These are phyloP conservation scores for Uropsilus gracilis DNA, from an alignment of 2,113 vertebrate species.

Conservation along the genomic window DNA sequence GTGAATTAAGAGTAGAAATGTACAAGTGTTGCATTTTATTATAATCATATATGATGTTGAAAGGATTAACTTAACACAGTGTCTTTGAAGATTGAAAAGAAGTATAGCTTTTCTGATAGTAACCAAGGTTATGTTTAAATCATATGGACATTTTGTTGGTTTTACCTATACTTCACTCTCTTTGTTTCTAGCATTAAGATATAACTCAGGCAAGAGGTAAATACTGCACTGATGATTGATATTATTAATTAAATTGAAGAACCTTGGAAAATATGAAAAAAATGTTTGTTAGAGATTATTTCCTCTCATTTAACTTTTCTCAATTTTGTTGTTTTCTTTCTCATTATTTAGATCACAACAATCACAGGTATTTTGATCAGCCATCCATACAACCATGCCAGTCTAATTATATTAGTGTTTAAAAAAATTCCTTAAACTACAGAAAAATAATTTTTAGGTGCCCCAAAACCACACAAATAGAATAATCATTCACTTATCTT, in stretches of 20 bases:
- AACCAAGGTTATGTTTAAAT: not conserved
- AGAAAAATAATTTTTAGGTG: too few species aligned
- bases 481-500: too few species aligned
- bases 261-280: not conserved
- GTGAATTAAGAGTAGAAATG: constrained; percentile 28
- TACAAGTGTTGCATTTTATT: constrained; percentile 20
- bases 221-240: not conserved
- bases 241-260: not conserved
- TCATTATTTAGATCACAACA: too few species aligned
- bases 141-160: not conserved
- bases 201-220: not conserved
- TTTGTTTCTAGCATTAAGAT: not conserved
- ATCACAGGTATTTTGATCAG: too few species aligned
- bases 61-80: constrained; percentile 47
- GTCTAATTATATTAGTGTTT: too few species aligned
- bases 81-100: constrained; percentile 15
- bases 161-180: not conserved
- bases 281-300: not conserved
- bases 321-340: not conserved
- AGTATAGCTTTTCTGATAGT: not conserved
- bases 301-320: not conserved
- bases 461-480: too few species aligned
- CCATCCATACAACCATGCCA: too few species aligned
- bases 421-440: too few species aligned
- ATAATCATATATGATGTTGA: not conserved